A percentile compares a stretch with the other conserved stretches of the same genome.
These are phyloP conservation scores for Dermolepida albohirtum DNA, from an alignment of 2,888 invertebrate genomes.

Conservation along the genomic window DNA sequence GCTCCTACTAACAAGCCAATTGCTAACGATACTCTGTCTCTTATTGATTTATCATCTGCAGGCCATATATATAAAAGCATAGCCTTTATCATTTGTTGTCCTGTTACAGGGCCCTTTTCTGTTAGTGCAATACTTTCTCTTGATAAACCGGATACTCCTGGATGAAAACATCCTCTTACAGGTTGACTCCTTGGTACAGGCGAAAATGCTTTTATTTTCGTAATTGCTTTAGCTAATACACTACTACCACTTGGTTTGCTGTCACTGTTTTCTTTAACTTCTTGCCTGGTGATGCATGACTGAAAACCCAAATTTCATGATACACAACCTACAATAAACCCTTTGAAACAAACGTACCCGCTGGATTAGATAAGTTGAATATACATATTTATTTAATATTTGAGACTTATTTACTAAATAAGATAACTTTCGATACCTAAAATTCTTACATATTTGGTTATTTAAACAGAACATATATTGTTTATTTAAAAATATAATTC, in stretches of 20 bases:
- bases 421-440: constrained; percentile 32
- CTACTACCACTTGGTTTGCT: constrained; percentile 31
- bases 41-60: constrained; percentile 82
- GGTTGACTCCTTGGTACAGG: constrained; percentile 65
- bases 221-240: constrained; percentile 50
- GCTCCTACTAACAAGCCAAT: constrained; percentile 83
- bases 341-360: constrained; percentile 46
- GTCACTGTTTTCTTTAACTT: constrained; percentile 36
- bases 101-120: constrained; percentile 71
- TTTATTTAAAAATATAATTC: constrained; percentile 44
- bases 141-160: constrained; percentile 76
- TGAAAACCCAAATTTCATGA: constrained; percentile 41
- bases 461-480: constrained; percentile 39
- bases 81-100: constrained; percentile 83
- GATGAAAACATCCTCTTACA: constrained; percentile 89
- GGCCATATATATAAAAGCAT: constrained; percentile 98
- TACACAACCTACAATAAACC: constrained; percentile 43
- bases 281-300: constrained; percentile 44
- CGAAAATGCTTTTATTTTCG: constrained; percentile 51
- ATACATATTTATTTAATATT: constrained; percentile 41
- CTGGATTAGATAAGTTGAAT: constrained; percentile 41
- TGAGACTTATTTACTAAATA: constrained; percentile 37
- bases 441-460: constrained; percentile 35
- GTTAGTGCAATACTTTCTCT: constrained; percentile 70
- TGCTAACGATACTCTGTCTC: constrained; percentile 85